Conservation (phyloP, 1,140 invertebrate species). For the Tetramorium parvispinum region DNA sequence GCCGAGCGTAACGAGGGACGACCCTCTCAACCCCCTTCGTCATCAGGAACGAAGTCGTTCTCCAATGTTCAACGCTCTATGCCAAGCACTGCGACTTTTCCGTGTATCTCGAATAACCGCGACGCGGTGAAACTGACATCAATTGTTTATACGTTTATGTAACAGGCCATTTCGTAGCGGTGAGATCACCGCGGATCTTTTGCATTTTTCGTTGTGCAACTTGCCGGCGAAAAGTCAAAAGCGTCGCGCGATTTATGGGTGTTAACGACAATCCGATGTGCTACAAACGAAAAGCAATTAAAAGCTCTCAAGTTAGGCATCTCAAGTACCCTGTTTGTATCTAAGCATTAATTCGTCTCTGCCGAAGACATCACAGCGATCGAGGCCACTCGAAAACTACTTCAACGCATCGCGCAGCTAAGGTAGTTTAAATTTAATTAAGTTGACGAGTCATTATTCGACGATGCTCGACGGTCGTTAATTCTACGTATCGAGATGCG, state of each 20-base stretch:
- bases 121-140: neutral
- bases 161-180: neutral
- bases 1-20: conserved; percentile 39
- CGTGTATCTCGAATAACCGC: conserved; percentile 14
- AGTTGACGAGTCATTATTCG: conserved; percentile 56
- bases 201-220: neutral
- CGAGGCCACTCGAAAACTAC: conserved; percentile 59
- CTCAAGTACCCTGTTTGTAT: neutral
- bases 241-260: conserved; percentile 15
- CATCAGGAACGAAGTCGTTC: conserved; percentile 13
- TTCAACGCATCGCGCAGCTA: conserved; percentile 28
- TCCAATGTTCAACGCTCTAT: neutral
- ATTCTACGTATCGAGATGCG: conserved; percentile 54
- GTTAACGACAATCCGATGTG: neutral
- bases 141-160: neutral
- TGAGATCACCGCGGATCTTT: neutral
- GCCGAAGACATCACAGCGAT: conserved; percentile 38
- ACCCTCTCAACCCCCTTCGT: conserved; percentile 32
- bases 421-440: conserved; percentile 59
- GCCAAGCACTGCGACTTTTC: neutral
- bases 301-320: conserved; percentile 4
- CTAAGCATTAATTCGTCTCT: conserved; percentile 31
- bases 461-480: conserved; percentile 54
- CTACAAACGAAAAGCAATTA: conserved; percentile 12
- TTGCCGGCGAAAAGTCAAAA: neutral